Evolutionary conservation across 2,888 invertebrate genomes (phyloP).

Genomic region (Fragum fragum): DNA sequence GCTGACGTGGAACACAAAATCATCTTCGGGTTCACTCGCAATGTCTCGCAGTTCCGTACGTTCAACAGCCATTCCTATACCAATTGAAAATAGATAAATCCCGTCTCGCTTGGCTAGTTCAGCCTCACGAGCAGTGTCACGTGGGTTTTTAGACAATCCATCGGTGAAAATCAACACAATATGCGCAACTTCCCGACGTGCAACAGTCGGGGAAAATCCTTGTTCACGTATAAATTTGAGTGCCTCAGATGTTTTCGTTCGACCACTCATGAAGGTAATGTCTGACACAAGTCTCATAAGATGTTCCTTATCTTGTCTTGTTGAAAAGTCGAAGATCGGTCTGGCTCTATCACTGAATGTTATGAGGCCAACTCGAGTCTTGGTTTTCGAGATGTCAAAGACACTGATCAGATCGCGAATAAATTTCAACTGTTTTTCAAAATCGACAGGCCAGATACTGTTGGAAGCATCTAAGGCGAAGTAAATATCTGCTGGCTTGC

Average conservation of each 20-base stretch:
- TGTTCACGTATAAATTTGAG: slow-evolving; percentile 63
- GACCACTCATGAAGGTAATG: slow-evolving; percentile 62
- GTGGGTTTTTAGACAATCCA: slow-evolving; percentile 71
- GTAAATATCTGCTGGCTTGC: slow-evolving; percentile 77
- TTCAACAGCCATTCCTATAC: slow-evolving; percentile 81
- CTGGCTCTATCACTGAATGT: slow-evolving; percentile 74
- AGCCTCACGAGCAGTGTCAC: slow-evolving; percentile 68
- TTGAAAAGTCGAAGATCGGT: slow-evolving; percentile 69
- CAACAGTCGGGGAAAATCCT: slow-evolving; percentile 69
- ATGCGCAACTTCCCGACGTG: slow-evolving; percentile 75
- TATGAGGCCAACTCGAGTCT: slow-evolving; percentile 78
- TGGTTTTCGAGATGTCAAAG: slow-evolving; percentile 74
- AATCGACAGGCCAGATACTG: slow-evolving; percentile 81
- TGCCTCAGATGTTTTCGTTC: slow-evolving; percentile 68
- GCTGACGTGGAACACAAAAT: slow-evolving; percentile 81
- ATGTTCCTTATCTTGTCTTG: slow-evolving; percentile 50
- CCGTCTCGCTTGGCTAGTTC: slow-evolving; percentile 73
- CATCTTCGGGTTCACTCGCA: slow-evolving; percentile 77
- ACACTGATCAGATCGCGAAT: slow-evolving; percentile 75
- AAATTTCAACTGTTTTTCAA: slow-evolving; percentile 76
- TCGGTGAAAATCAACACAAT: slow-evolving; percentile 79
- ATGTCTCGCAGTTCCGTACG: slow-evolving; percentile 78
- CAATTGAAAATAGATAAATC: slow-evolving; percentile 83
- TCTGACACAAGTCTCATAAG: slow-evolving; percentile 62
- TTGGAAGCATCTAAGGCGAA: slow-evolving; percentile 78